A percentile compares a stretch with the other conserved stretches of the same genome.
phyloP scores from a whole-genome alignment of 2,113 vertebrate genomes.

The Gallinago undulata region DNA sequence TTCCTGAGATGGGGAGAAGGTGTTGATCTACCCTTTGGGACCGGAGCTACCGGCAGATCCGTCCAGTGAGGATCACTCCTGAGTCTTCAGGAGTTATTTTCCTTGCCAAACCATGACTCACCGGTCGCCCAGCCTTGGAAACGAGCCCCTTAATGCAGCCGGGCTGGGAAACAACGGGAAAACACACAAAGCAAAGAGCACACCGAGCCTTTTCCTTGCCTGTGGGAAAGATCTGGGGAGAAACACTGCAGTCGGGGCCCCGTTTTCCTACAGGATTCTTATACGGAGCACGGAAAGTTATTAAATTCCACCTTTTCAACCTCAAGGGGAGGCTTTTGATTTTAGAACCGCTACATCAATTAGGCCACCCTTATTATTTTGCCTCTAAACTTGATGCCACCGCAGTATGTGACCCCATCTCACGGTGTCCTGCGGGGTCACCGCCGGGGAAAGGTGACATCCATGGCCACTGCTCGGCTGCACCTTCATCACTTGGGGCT shows the following conservation, averaged over 20 bases:
- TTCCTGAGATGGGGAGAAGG: background rate
- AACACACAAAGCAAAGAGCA: background rate
- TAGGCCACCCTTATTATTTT: background rate
- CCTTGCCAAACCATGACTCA: background rate
- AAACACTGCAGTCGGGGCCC: fast-evolving
- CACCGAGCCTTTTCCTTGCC: background rate
- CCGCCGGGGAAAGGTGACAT: fast-evolving
- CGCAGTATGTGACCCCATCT: fast-evolving
- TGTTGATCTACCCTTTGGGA: background rate
- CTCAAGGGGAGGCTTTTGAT: background rate
- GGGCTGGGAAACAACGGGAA: background rate
- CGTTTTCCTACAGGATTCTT: background rate
- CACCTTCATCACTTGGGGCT: fast-evolving
- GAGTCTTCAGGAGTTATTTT: background rate
- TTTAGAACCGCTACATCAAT: fast-evolving
- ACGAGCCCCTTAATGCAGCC: background rate
- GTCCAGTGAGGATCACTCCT: fast-evolving
- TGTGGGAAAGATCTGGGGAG: fast-evolving
- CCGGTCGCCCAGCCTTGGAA: background rate
- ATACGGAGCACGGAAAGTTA: fast-evolving
- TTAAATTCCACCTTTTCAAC: background rate
- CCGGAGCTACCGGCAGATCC: background rate
- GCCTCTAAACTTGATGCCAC: background rate
- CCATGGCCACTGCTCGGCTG: background rate
- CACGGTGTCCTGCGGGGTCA: background rate